Evolutionary conservation across 2,797 vertebrate genomes (phyloP), one percentile per base, ranked within the genome.

Genomic region (Strix occidentalis): DNA sequence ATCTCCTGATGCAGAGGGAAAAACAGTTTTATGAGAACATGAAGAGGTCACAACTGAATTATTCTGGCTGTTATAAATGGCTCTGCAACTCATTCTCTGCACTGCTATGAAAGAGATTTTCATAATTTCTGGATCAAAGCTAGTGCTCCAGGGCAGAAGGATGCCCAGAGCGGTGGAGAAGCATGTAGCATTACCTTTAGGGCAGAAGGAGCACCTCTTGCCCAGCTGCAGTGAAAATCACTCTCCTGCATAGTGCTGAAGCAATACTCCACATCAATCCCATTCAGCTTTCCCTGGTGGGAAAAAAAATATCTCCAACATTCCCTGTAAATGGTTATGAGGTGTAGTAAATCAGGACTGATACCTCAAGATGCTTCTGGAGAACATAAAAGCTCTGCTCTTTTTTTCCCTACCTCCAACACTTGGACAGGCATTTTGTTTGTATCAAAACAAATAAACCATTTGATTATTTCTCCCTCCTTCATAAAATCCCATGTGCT

Each of bases 21-120:
- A 97, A 98, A 96, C 95, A 92, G 53, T 95, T 96, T 97, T 96
- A 94, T 95, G 96, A 84, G 94, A 93, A 97, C 90, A 94, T 26
- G 17, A 71, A 85, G 93, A 96, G 91, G 93, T 95, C 95, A 96
- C 46, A 71, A 92, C 51, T 91, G 78, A 97, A 97, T 87, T 95
- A 89, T 96, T 80, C 96, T 95, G 96, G 95, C 95, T 84, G 85
- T 89, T 97, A 89, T 48, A 96, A 96, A 95, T 88, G 89, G 60
- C 58, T 70, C 87, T 87, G 50, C 57, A 83, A 71, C 57, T 63
- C 77, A 39, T 84, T 87, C 46, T 70, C 92, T 94, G 68, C 23
- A 45, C 18, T 64, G 64, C 68, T 87, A 37, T 95, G 85, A 66
- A 82, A 89, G 48, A 90, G 31, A 56, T 88, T 70, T 70, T 85